Conservation (phyloP, 2,113 vertebrate genomes). For the Vulpes ferrilata region DNA sequence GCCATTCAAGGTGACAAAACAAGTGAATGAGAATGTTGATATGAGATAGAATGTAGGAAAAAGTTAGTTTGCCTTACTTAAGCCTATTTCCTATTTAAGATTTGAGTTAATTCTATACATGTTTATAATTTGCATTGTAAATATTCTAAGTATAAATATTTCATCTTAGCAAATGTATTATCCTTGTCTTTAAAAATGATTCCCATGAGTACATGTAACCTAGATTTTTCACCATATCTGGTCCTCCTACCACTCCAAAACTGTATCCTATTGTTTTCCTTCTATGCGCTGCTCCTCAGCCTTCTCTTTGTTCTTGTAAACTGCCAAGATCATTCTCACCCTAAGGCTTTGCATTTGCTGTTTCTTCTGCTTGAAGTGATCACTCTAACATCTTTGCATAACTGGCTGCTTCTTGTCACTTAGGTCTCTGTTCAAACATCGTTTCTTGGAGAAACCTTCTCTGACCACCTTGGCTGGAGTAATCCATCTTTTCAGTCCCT, state of each 20-base stretch:
- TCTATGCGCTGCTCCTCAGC: neutral
- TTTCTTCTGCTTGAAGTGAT: neutral
- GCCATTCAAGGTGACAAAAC: neutral
- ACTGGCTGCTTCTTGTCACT: neutral
- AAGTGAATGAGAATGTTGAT: slow-evolving; percentile 18
- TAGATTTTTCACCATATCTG: neutral
- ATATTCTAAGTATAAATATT: neutral
- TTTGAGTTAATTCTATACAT: neutral
- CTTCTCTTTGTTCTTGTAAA: slow-evolving; percentile 7
- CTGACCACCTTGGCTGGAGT: neutral
- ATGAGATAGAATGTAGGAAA: neutral
- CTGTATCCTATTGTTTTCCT: neutral
- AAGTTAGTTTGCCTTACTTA: slow-evolving; percentile 4
- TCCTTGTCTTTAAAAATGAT: neutral
- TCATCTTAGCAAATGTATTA: neutral
- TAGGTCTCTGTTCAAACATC: neutral
- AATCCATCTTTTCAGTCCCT: neutral
- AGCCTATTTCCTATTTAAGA: slow-evolving; percentile 15
- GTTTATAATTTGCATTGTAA: slow-evolving; percentile 43
- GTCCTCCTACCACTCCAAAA: neutral
- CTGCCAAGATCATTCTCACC: neutral
- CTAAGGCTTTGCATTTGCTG: neutral
- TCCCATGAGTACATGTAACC: neutral
- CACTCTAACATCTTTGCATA: neutral
- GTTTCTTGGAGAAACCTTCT: neutral